Percentiles rank a stretch among this genome's conserved stretches.
Evolutionary conservation across 2,797 vertebrate species (phyloP).

Genomic region (Sciurus vulgaris): DNA sequence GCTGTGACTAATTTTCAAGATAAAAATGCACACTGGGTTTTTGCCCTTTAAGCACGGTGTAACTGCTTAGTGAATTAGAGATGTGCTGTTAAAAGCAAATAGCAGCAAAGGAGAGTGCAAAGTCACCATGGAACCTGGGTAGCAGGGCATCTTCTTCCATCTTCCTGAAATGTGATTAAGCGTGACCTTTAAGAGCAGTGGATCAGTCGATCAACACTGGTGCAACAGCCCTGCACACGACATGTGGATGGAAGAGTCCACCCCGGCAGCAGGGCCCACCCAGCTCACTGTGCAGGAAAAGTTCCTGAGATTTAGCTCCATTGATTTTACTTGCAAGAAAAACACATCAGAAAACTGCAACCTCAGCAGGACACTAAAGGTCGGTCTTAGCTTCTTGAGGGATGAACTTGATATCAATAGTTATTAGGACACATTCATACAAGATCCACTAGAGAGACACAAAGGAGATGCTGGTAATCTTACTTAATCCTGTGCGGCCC

Average conservation of each 20-base stretch:
- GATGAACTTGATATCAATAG: constrained; percentile 90
- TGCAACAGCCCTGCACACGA: constrained; percentile 64
- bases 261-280: constrained; percentile 21
- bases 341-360: constrained; percentile 87
- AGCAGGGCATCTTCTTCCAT: constrained; percentile 78
- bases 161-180: constrained; percentile 84
- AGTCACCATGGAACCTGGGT: constrained; percentile 64
- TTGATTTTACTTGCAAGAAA: constrained; percentile 89
- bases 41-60: constrained; percentile 89
- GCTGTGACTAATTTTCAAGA: constrained; percentile 71
- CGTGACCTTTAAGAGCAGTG: constrained; percentile 87
- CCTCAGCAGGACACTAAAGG: constrained; percentile 89
- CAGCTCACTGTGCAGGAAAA: constrained; percentile 82
- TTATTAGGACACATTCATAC: constrained; percentile 89
- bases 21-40: constrained; percentile 88
- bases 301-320: constrained; percentile 87
- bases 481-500: constrained; percentile 88
- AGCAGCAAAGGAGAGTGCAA: constrained; percentile 83
- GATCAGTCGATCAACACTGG: constrained; percentile 82
- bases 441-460: constrained; percentile 84
- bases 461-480: constrained; percentile 88
- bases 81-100: constrained; percentile 78
- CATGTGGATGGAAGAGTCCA: constrained; percentile 47
- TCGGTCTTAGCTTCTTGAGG: constrained; percentile 87
- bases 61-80: constrained; percentile 84